These are phyloP conservation scores for Eptesicus fuscus DNA, from an alignment of 2,113 vertebrate genomes.

Conservation along the genomic window DNA sequence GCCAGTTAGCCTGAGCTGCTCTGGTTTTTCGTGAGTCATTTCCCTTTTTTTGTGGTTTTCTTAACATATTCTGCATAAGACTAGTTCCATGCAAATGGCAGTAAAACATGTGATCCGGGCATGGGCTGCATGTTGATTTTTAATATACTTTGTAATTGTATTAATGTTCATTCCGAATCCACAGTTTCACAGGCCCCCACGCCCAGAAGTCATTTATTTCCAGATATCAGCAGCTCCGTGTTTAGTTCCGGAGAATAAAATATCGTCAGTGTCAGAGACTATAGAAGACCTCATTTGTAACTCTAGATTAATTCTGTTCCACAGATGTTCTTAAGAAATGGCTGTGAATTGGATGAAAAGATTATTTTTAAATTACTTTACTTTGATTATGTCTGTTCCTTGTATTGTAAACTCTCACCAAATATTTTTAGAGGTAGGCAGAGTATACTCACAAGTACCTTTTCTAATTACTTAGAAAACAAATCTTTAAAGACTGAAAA, in stretches of 20 bases:
- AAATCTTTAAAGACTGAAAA: neutral
- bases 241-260: neutral
- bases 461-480: neutral
- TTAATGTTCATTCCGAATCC: neutral
- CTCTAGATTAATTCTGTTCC: neutral
- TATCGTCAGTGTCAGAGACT: neutral
- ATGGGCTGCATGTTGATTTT: neutral
- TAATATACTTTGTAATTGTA: neutral
- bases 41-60: constrained; percentile 57
- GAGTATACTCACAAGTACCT: neutral
- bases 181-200: neutral
- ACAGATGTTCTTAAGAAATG: constrained; percentile 1
- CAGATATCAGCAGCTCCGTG: rapidly evolving
- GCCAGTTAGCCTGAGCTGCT: neutral
- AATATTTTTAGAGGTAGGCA: constrained; percentile 11
- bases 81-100: constrained; percentile 19
- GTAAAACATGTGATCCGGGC: neutral
- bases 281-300: neutral
- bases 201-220: neutral
- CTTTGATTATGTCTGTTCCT: neutral
- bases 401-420: neutral
- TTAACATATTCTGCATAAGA: neutral
- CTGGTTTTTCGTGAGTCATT: constrained; percentile 64
- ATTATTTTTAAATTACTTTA: constrained; percentile 37
- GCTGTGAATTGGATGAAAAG: constrained; percentile 21